A percentile compares a stretch with the other conserved stretches of the same genome.
phyloP scores from a whole-genome alignment of 1,140 invertebrate genomes.

The Stegodyphus mimosarum region DNA sequence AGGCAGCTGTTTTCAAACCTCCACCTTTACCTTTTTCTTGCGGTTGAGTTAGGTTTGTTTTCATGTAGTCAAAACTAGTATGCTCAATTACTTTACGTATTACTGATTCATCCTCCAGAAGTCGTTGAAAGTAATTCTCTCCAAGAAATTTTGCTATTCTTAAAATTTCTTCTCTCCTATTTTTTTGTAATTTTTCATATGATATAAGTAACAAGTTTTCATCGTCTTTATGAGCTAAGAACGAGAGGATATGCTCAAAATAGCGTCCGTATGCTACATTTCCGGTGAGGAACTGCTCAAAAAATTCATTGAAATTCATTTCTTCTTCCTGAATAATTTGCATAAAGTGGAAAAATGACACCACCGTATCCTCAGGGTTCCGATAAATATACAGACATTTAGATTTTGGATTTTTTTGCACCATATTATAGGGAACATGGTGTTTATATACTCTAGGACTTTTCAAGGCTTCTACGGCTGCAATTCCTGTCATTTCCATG shows the following conservation, averaged over 20 bases:
- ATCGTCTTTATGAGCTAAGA: slow-evolving; percentile 60
- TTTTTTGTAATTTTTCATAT: slow-evolving; percentile 63
- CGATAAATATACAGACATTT: slow-evolving; percentile 70
- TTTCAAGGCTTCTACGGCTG: not conserved
- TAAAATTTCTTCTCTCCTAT: slow-evolving; percentile 11
- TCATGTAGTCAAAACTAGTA: slow-evolving; percentile 51
- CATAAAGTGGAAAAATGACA: slow-evolving; percentile 56
- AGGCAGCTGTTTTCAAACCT: not conserved
- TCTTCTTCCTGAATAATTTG: not conserved
- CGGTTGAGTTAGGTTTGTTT: slow-evolving; percentile 7
- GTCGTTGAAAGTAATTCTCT: slow-evolving; percentile 33
- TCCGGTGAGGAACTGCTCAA: slow-evolving; percentile 51
- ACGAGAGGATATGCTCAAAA: slow-evolving; percentile 65
- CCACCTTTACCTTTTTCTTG: not conserved
- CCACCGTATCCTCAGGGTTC: slow-evolving; percentile 54
- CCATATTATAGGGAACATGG: slow-evolving; percentile 80
- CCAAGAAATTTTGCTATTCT: slow-evolving; percentile 67
- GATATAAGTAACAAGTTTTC: slow-evolving; percentile 63
- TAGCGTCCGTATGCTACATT: slow-evolving; percentile 53
- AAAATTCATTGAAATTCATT: slow-evolving; percentile 46
- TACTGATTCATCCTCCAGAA: not conserved
- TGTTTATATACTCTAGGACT: slow-evolving; percentile 70
- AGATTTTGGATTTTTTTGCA: slow-evolving; percentile 72
- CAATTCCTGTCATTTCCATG: slow-evolving; percentile 46
- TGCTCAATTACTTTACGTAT: slow-evolving; percentile 26